Evolutionary conservation across 2,888 invertebrate species (phyloP).

Genomic region (Patella depressa): DNA sequence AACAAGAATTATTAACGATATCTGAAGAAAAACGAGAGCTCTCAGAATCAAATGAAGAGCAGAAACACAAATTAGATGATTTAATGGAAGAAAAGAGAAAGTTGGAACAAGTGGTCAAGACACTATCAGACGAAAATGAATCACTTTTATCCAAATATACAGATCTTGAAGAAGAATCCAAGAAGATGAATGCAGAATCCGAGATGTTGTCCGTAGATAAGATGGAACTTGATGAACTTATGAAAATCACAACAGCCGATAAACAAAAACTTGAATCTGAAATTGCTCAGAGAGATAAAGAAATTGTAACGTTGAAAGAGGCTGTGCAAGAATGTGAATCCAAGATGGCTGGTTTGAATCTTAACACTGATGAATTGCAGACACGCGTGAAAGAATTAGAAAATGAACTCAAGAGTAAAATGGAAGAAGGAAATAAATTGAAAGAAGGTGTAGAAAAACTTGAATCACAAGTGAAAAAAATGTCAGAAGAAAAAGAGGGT

Average conservation of each 20-base stretch:
- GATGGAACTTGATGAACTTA: constrained; percentile 28
- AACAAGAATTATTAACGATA: constrained; percentile 17
- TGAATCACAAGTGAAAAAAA: constrained; percentile 16
- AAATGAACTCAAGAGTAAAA: constrained; percentile 23
- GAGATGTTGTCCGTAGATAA: constrained; percentile 37
- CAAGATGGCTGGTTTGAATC: constrained; percentile 17
- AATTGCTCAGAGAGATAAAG: constrained; percentile 8
- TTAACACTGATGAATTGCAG: constrained; percentile 18
- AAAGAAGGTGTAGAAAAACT: constrained; percentile 39
- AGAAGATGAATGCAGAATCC: constrained; percentile 30
- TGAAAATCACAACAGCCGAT: not conserved
- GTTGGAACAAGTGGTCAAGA: constrained; percentile 22
- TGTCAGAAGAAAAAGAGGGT: constrained; percentile 18
- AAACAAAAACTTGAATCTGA: constrained; percentile 14
- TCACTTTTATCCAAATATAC: constrained; percentile 10
- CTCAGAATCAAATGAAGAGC: constrained; percentile 1
- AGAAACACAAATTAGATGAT: constrained; percentile 7
- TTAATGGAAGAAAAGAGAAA: constrained; percentile 20
- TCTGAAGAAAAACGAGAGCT: constrained; percentile 8
- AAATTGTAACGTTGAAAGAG: constrained; percentile 1
- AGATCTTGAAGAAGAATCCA: constrained; percentile 14
- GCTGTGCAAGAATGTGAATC: constrained; percentile 21
- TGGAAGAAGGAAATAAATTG: constrained; percentile 28
- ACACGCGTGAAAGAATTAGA: constrained; percentile 38
- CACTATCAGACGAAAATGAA: constrained; percentile 29